A percentile compares a stretch with the other conserved stretches of the same genome.
Evolutionary conservation across 30 jellyfish, hydroid and myxozoan genomes (phyloP).

Genomic region (Nemopilema nomurai): DNA sequence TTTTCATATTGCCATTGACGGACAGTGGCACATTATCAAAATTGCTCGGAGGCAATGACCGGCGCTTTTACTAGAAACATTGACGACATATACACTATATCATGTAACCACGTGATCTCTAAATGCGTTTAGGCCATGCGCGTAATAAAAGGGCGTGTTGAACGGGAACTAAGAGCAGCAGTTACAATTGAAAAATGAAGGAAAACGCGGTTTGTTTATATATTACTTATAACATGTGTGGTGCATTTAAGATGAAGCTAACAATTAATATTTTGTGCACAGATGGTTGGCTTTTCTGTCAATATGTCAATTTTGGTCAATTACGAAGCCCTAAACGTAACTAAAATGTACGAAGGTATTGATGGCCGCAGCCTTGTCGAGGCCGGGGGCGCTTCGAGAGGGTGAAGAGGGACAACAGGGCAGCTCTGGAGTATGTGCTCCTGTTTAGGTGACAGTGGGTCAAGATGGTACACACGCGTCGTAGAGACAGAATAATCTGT

Average conservation of each 20-base stretch:
- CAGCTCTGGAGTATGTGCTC: no score
- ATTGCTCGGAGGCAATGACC: no score
- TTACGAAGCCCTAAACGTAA: background rate
- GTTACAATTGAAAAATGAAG: background rate
- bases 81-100: background rate
- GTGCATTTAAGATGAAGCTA: background rate
- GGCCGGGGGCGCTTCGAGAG: background rate
- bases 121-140: background rate
- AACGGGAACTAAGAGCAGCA: background rate
- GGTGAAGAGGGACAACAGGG: no score
- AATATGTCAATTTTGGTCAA: background rate
- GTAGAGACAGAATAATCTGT: no score
- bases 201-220: background rate
- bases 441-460: no score
- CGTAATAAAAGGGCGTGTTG: background rate
- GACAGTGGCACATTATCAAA: no score
- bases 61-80: background rate
- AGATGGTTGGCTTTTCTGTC: background rate
- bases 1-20: no score
- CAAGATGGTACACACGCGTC: no score
- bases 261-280: background rate
- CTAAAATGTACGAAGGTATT: background rate
- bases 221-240: background rate
- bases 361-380: background rate
- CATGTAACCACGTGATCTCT: background rate